A percentile compares a stretch with the other conserved stretches of the same genome.
phyloP scores from a whole-genome alignment of 2,797 vertebrate genomes.

The Fratercula arctica region DNA sequence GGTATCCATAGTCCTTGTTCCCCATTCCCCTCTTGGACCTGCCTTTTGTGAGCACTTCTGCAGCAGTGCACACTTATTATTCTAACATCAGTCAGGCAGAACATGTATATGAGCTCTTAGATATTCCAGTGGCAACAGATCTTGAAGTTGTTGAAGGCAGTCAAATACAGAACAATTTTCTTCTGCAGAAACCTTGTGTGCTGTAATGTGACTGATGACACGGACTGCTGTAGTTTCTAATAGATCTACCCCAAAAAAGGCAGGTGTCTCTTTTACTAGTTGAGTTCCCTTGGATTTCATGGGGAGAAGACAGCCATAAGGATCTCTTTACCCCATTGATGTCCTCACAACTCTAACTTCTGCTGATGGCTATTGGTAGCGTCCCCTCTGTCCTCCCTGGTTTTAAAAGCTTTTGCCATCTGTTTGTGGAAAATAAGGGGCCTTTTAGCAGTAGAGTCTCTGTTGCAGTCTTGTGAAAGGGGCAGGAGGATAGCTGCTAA shows the following conservation, averaged over 20 bases:
- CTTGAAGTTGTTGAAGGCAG: not conserved
- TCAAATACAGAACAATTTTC: not conserved
- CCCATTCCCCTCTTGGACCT: not conserved
- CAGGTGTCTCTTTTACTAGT: not conserved
- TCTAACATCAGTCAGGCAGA: not conserved
- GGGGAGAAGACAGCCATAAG: not conserved
- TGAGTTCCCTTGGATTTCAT: not conserved
- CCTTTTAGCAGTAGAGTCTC: not conserved
- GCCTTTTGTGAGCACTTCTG: not conserved
- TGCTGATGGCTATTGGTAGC: not conserved
- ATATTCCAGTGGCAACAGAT: not conserved
- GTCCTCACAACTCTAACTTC: not conserved
- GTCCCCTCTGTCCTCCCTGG: not conserved
- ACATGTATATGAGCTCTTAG: not conserved
- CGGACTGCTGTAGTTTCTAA: not conserved
- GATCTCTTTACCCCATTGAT: not conserved
- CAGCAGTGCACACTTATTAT: not conserved
- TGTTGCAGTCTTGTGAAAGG: not conserved
- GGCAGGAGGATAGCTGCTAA: not conserved
- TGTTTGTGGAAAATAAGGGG: not conserved
- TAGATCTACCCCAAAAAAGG: not conserved
- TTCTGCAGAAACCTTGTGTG: not conserved
- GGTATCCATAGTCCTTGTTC: not conserved
- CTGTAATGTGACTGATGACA: not conserved
- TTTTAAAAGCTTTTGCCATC: not conserved